Evolutionary conservation across 2,113 vertebrate genomes (phyloP), one percentile per base, ranked within the genome.

Genomic region (Emydura subglobosa): DNA sequence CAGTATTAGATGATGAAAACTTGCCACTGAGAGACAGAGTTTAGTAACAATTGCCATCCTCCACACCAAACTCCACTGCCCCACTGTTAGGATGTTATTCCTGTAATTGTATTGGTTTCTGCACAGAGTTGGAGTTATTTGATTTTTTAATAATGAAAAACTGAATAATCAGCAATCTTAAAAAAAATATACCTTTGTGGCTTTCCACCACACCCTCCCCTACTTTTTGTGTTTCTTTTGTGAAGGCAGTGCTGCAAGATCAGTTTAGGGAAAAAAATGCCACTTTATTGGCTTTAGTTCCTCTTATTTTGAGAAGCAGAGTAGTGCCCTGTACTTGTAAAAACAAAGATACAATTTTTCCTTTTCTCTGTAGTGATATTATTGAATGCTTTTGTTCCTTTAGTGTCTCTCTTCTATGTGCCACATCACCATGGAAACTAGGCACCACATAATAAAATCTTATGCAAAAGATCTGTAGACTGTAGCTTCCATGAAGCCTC

Each of bases 71-170:
- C 51, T 74, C 91, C 42, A 47, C 24, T 78, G 24, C 25, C 39
- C 74, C 50, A 47, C 59, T 87, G 55, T 29, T 82, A 34, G 79
- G 57, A 68, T 90, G n/a, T 79, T 74, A 95, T 86, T 96, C 53
- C 53, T 91, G 19, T 86, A 80, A 95, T 92, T 96, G 88, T 50
- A 83, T 95, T 92, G 42, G 10, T 47, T 78, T 47, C 42, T 47
- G 74, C 74, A 78, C 27, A 16, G 74, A 74, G 39, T 25, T 74
- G 39, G 22, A 12, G 11, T 76, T 76, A 76, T 76, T 76, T 59
- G 24, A 59, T 59, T 59, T 59, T 47, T 47, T 47, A 47, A n/a
- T 74, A 44, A 74, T 25, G 39, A 74, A 74, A 25, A 78, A 47
- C 12, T 29, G 74, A 76, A 25, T 44, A 13, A 47, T 47, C 42